A percentile compares a stretch with the other conserved stretches of the same genome.
These are phyloP conservation scores for Temnothorax longispinosus DNA, from an alignment of 1,140 invertebrate species.

Conservation along the genomic window DNA sequence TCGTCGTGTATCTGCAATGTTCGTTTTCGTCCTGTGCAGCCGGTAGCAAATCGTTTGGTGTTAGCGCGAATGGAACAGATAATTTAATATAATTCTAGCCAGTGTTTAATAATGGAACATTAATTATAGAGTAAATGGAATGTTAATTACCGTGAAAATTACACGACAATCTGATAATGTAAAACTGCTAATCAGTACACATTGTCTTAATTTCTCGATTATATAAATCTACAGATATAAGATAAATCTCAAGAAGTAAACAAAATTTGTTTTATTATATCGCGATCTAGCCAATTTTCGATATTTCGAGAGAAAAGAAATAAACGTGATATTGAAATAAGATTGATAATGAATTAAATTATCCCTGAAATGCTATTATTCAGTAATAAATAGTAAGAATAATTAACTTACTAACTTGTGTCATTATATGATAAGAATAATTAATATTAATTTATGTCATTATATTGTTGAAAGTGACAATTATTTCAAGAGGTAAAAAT, in stretches of 20 bases:
- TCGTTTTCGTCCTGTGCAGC: conserved; percentile 21
- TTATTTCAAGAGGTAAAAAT: background rate
- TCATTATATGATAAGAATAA: background rate
- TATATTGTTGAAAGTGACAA: background rate
- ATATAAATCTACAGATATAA: background rate
- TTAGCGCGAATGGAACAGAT: conserved; percentile 26
- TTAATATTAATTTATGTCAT: background rate
- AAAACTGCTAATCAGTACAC: conserved; percentile 18
- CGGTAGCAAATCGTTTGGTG: conserved; percentile 34
- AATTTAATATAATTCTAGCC: conserved; percentile 36
- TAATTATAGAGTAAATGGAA: conserved; percentile 43
- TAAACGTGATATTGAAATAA: background rate
- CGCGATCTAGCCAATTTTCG: background rate
- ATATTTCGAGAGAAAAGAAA: background rate
- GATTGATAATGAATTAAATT: background rate
- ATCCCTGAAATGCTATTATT: background rate
- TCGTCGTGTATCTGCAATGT: conserved; percentile 7
- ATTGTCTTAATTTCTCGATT: background rate
- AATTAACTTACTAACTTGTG: background rate
- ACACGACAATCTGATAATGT: conserved; percentile 26
- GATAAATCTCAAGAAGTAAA: background rate
- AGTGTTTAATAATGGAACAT: conserved; percentile 42
- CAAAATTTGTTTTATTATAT: background rate
- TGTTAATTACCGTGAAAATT: conserved; percentile 42
- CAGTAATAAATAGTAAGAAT: background rate